Base-by-base conservation (phyloP, 2,888 invertebrate species). In the Rhaphigaster nebulosa region DNA sequence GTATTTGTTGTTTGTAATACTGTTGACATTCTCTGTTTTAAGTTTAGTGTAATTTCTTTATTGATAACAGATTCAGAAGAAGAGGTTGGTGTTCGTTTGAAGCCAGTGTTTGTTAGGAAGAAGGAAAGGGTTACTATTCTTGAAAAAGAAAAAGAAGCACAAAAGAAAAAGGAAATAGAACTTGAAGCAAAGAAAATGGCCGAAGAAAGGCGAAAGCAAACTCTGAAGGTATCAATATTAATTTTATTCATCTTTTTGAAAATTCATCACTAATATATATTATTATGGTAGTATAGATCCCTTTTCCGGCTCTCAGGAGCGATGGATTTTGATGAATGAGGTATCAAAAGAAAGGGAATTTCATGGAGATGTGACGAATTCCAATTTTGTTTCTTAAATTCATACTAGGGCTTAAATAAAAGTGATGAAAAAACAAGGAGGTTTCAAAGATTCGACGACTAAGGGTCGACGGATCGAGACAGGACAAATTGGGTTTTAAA, bases 61-160 rank as follows among this genome's bases (percentile, higher is more conserved):
- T 54, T 89, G 60, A 84, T 91, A 88, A 84, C 60, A 54, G 98
- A 98, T 94, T 97, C 97, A 91, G 97, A 98, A 93, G 98, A 98
- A 94, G 98, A 98, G 93, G 97, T 97, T 91, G 98, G 98, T 13
- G 98, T 98, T 0, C 95, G 99, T 91, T 95, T 99, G 18, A 99
- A 99, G 93, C 99, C 99, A 0, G 97, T 99, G 0, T 99, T 99
- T 94, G 98, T 99, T 0, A 95, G 97, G 92, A 98, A 98, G 92
- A 96, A 96, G 91, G 99, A 99, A 93, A 95, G 99, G 91, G 97
- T 99, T 92, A 99, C 99, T 0, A 97, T 99, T 34, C 97, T 98
- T 92, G 99, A 99, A 94, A 97, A 97, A 92, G 99, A 99, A 93
- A 96, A 97, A 87, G 98, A 98, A 94, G 96, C 96, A 29, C 95